phyloP scores from a whole-genome alignment of 2,888 invertebrate species.

The Heliconius charithonia region DNA sequence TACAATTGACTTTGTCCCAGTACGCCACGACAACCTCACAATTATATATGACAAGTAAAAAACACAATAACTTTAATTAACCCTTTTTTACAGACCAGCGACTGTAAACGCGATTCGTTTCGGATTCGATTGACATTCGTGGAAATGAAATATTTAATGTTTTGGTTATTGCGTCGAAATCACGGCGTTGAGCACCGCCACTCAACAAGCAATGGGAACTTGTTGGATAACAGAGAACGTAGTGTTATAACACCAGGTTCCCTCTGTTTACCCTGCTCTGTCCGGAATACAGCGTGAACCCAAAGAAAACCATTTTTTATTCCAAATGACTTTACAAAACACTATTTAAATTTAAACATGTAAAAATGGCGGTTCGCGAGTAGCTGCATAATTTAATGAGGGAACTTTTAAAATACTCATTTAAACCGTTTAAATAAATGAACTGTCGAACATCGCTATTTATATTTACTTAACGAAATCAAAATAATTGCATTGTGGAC shows the following conservation, averaged over 20 bases:
- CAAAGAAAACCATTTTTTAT: neutral
- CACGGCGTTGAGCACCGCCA: too few species aligned
- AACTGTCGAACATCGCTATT: conserved; percentile 27
- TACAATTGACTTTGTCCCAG: too few species aligned
- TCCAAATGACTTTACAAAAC: neutral
- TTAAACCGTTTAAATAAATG: conserved; percentile 30
- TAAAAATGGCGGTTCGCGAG: conserved; percentile 11
- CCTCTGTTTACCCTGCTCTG: neutral
- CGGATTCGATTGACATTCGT: too few species aligned
- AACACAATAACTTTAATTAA: too few species aligned
- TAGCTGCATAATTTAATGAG: conserved; percentile 10
- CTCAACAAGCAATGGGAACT: too few species aligned
- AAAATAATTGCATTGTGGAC: conserved; percentile 40
- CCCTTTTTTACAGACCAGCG: too few species aligned
- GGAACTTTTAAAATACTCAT: conserved; percentile 23
- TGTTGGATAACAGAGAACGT: too few species aligned
- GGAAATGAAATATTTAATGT: too few species aligned
- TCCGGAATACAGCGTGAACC: neutral
- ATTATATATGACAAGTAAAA: too few species aligned
- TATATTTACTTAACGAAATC: conserved; percentile 29
- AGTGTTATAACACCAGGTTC: neutral
- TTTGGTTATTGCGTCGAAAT: too few species aligned
- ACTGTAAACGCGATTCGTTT: too few species aligned
- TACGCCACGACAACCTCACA: too few species aligned
- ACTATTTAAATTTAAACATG: neutral